Evolutionary conservation across 2,797 vertebrate genomes (phyloP).

Genomic region (Furcifer pardalis): DNA sequence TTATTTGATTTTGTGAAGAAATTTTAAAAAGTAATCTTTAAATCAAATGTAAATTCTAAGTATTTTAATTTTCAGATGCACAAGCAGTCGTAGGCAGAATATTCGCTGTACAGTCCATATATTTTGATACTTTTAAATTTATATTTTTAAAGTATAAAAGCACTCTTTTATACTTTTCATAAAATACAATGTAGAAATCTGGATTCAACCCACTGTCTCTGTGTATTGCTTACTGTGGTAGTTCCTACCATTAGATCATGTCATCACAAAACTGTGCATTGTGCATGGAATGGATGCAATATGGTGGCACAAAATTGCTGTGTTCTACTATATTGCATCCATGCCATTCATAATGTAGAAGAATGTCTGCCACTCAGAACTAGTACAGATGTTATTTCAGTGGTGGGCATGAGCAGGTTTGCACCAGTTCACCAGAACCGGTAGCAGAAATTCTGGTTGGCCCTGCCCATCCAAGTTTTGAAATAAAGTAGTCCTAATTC

Average conservation of each 20-base stretch:
- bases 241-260: not conserved
- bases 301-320: not conserved
- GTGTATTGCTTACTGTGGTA: not conserved
- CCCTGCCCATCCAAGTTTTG: no score
- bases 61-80: not conserved
- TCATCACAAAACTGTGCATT: not conserved
- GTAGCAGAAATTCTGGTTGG: no score
- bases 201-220: not conserved
- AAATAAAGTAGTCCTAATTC: no score
- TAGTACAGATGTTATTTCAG: not conserved
- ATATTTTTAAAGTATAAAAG: no score
- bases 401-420: no score
- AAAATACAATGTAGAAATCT: not conserved
- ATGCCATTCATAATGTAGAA: not conserved
- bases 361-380: not conserved
- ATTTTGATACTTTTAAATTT: no score
- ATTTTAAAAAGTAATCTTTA: not conserved
- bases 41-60: not conserved
- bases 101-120: no score
- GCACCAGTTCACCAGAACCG: no score
- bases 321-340: not conserved
- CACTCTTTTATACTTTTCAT: no score
- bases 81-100: not conserved
- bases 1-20: not conserved
- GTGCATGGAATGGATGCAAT: no score